A percentile compares a stretch with the other conserved stretches of the same genome.
Conservation (phyloP, 2,797 vertebrate genomes). For the Distichodus sexfasciatus region DNA sequence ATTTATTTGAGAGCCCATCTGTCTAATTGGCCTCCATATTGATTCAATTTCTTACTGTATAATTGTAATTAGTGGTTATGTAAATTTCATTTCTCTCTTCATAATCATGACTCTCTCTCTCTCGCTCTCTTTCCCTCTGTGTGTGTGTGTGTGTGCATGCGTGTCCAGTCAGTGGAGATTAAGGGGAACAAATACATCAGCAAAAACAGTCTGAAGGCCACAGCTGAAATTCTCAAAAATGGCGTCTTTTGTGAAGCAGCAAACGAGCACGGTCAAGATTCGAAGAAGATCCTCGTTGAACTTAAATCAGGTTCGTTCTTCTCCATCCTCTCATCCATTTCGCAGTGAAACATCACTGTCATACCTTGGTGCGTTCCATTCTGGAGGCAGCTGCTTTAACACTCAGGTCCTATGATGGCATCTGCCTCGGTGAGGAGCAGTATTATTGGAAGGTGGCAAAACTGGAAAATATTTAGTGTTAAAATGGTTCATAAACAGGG, state of each 20-base stretch:
- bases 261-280: constrained; percentile 67
- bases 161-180: constrained; percentile 54
- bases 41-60: neutral
- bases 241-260: constrained; percentile 74
- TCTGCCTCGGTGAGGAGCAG: no score
- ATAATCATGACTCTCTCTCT: no score
- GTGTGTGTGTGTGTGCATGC: constrained; percentile 6
- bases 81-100: neutral
- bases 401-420: no score
- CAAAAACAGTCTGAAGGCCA: constrained; percentile 70
- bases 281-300: constrained; percentile 60
- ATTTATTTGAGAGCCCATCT: neutral
- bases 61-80: neutral
- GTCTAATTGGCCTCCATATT: neutral
- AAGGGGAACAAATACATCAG: constrained; percentile 70
- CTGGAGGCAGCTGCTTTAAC: no score
- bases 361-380: no score
- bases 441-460: no score
- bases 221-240: constrained; percentile 60
- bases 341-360: no score
- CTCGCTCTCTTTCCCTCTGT: no score
- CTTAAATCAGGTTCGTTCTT: constrained; percentile 46
- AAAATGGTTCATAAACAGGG: no score
- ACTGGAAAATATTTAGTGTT: no score
- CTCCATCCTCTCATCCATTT: neutral